A percentile compares a stretch with the other conserved stretches of the same genome.
These are phyloP conservation scores for Grapholita molesta DNA, from an alignment of 1,140 invertebrate species.

Conservation along the genomic window DNA sequence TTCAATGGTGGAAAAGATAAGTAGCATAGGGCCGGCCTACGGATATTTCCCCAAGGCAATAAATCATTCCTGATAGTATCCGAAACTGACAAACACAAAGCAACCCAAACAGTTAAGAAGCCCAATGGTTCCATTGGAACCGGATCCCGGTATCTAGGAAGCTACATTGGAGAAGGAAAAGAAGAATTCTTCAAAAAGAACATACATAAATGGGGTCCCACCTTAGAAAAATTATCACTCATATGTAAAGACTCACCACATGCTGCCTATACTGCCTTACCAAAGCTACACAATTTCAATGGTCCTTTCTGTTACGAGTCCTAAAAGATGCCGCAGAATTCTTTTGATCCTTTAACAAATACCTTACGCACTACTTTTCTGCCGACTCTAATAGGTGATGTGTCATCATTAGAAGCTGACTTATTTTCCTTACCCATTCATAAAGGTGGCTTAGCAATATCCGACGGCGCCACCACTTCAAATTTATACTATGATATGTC, in stretches of 20 bases:
- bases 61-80: not conserved
- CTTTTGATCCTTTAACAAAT: not conserved
- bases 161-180: not conserved
- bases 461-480: no score
- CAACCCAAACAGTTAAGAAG: not conserved
- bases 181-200: not conserved
- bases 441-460: no score
- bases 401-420: not conserved
- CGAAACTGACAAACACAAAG: not conserved
- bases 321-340: no score
- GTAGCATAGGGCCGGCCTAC: no score
- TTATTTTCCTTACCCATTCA: not conserved
- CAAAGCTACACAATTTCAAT: not conserved
- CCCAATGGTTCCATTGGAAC: not conserved
- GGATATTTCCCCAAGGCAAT: not conserved
- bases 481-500: no score
- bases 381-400: not conserved
- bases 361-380: not conserved
- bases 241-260: not conserved
- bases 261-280: not conserved
- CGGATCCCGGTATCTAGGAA: not conserved
- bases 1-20: no score
- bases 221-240: not conserved
- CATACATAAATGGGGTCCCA: not conserved
- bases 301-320: not conserved